Evolutionary conservation across 2,113 vertebrate genomes (phyloP), one percentile per base, ranked within the genome.

Genomic region (Symphodus melops): DNA sequence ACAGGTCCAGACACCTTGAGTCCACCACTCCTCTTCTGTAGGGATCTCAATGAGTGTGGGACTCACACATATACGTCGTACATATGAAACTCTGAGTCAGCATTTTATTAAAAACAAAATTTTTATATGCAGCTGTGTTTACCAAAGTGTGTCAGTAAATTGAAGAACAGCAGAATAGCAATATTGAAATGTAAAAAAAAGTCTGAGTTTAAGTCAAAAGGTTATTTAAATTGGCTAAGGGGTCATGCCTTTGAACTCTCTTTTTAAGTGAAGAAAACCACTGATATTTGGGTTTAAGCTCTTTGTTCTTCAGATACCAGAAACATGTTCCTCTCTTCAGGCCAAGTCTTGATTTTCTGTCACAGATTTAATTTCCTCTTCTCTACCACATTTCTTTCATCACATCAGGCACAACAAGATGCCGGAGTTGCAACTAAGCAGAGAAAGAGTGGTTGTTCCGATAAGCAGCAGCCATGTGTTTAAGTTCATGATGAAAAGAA

Each of bases 401-500:
- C 75, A 33, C 53, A 42, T 64, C 58, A 67, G 3, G 9, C 23
- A 75, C 77, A 53, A 79, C 64, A 66, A 70, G 76, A 74, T 72
- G 72, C 54, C 68, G 39, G 52, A 82, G 77, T 77, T 75, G 58
- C 55, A 80, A 69, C 60, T 61, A 68, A 73, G 77, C 60, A 71
- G 55, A 82, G 60, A 72, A 68, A 80, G 68, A 85, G 52, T 60
- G 56, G 55, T 57, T 72, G 54, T 81, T 73, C 54, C 56, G 37
- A 74, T 89, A 82, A 79, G 68, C 85, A 36, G 13, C 44, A 68
- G 75, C 75, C 62, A 36, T 73, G 64, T 75, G 74, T 87, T 79
- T 83, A 71, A 76, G 58, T 49, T 85, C 54, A 76, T 81, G 83
- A 89, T 88, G 68, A 86, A 88, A 87, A 84, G 33, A 89, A 59